Conservation (phyloP, 2,113 vertebrate genomes). For the Copsychus sechellarum region DNA sequence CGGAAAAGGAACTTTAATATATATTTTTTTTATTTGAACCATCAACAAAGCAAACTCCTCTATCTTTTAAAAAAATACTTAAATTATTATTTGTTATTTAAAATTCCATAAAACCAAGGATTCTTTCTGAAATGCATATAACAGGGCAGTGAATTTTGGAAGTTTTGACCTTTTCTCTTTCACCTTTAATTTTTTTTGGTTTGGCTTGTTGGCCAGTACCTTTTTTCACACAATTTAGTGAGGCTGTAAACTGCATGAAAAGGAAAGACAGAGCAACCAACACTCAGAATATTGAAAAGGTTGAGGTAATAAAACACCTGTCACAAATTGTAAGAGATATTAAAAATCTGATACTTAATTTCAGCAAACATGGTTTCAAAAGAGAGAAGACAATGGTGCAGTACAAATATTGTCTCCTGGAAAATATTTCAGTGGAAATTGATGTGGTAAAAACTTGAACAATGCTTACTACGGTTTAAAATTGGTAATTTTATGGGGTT, state of each 20-base stretch:
- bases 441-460: neutral
- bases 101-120: neutral
- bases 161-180: neutral
- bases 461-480: neutral
- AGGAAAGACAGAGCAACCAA: slow-evolving; percentile 32
- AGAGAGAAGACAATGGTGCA: neutral
- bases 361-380: neutral
- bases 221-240: neutral
- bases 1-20: neutral
- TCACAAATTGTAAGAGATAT: slow-evolving; percentile 21
- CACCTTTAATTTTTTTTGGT: neutral
- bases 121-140: neutral
- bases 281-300: slow-evolving; percentile 43
- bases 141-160: neutral
- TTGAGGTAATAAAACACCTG: slow-evolving; percentile 65
- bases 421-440: neutral
- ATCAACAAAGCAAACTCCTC: neutral
- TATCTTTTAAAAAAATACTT: neutral
- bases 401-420: neutral
- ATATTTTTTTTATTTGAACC: neutral
- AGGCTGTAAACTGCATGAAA: slow-evolving; percentile 28
- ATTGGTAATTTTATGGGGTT: neutral
- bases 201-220: neutral
- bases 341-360: slow-evolving; percentile 55
- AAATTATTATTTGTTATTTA: neutral